These are phyloP conservation scores for Orientallactaga sibirica DNA, from an alignment of 2,797 vertebrate species.

Conservation along the genomic window DNA sequence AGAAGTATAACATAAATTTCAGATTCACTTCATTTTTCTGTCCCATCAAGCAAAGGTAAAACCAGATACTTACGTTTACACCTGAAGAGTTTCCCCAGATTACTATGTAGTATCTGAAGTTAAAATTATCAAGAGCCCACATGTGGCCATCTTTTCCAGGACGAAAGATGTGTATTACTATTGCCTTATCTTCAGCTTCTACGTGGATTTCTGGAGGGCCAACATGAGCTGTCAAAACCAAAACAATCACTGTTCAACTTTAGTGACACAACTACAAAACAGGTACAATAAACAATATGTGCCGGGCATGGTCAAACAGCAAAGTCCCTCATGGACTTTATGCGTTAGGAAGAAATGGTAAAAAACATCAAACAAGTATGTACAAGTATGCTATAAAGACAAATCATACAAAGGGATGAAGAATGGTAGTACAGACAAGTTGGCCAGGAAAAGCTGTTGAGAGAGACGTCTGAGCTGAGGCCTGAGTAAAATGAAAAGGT, in stretches of 20 bases:
- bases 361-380: not conserved
- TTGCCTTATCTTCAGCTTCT: conserved; percentile 79
- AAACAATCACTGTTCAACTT: not conserved
- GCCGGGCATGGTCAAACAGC: not conserved
- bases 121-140: not conserved
- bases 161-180: conserved; percentile 81
- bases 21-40: not conserved
- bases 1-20: not conserved
- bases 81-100: conserved; percentile 85
- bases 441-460: not conserved
- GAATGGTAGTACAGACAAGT: accelerated
- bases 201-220: conserved; percentile 85
- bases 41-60: not conserved
- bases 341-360: not conserved
- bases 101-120: conserved; percentile 78
- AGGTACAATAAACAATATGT: not conserved
- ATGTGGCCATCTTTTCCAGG: conserved; percentile 79
- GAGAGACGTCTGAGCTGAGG: not conserved
- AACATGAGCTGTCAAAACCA: conserved; percentile 82
- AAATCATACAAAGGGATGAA: not conserved
- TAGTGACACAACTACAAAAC: not conserved
- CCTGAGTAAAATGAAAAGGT: not conserved
- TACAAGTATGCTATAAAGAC: not conserved
- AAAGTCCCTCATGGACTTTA: not conserved
- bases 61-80: conserved; percentile 75